phyloP scores from a whole-genome alignment of 1,140 invertebrate genomes.

The Ceratina calcarata region DNA sequence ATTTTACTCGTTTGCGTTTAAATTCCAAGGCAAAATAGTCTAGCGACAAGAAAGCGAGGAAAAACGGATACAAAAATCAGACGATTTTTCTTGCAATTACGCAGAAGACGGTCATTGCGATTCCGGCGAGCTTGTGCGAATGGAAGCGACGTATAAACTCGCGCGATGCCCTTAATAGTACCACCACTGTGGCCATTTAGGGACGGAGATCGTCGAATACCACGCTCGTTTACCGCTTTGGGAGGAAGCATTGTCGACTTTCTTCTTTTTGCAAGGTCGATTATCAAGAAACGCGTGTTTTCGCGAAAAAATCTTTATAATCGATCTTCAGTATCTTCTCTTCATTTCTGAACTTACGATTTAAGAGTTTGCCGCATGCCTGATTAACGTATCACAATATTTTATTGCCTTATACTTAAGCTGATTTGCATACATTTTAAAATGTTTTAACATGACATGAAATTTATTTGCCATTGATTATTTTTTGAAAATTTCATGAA shows the following conservation, averaged over 20 bases:
- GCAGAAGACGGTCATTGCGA: no score
- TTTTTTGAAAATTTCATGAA: background rate
- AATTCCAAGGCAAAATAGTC: no score
- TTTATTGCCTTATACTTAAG: background rate
- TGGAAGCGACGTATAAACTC: conserved; percentile 9
- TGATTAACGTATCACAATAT: no score
- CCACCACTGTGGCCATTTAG: conserved; percentile 32
- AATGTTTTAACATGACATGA: background rate
- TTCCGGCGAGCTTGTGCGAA: background rate
- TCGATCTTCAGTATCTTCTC: background rate
- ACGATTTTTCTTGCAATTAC: no score
- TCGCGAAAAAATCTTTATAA: conserved; percentile 29
- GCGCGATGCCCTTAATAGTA: conserved; percentile 37
- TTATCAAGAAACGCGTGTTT: conserved; percentile 41
- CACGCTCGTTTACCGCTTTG: conserved; percentile 4
- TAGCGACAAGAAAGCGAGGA: no score
- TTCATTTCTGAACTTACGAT: background rate
- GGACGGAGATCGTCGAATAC: conserved; percentile 14
- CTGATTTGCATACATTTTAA: background rate
- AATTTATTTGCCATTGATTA: no score
- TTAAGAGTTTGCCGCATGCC: no score
- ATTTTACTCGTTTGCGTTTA: no score
- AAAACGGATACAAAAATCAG: no score
- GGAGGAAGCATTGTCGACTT: conserved; percentile 4
- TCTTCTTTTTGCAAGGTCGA: conserved; percentile 12